Base-by-base conservation (phyloP, 2,888 invertebrate genomes). In the Tenthredo distinguenda region DNA sequence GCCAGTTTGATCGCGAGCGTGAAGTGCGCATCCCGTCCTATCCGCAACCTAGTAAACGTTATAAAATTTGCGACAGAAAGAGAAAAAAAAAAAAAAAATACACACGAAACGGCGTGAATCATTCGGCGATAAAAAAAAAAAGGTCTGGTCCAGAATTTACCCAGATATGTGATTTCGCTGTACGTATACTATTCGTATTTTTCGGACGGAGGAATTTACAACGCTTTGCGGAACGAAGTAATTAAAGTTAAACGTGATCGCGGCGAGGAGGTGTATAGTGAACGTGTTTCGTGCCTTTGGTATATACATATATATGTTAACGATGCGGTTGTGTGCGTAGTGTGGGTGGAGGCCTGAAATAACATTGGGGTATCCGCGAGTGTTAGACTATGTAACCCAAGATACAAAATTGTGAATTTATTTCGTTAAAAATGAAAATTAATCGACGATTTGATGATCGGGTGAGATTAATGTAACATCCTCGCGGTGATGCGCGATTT, bases 371-470 rank as follows among this genome's bases (percentile, higher is more conserved):
- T n/a, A 31, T 18, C 37, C 18, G 85, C 40, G 21, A 31, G 65
- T 31, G n/a, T 2, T 31, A 34, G 18, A 31, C 12, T 26, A 74
- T 50, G 10, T 40, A 65, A 43, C 68, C 55, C 72, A 84, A 76
- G 77, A 84, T 85, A 86, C 88, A 87, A 47, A 47, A 47, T 47
- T 15, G 12, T 12, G 47, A 47, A 47, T 47, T 43, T 10, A 0
- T 5, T 37, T 37, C 4, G 37, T 37, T 5, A 5, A 12, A 47
- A 47, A 10, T 10, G 10, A 47, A 47, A 0, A 40, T 47, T 43
- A 4, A 47, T 47, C 3, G 0, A 47, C 12, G 47, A 47, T 47
- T 47, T 3, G 43, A 4, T 47, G 12, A 47, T 47, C 12, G 2
- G 15, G 2, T 47, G 0, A 47, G 0, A 47, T 47, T 47, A 4